phyloP scores from a whole-genome alignment of 1,140 invertebrate genomes.

The Forficula auricularia region DNA sequence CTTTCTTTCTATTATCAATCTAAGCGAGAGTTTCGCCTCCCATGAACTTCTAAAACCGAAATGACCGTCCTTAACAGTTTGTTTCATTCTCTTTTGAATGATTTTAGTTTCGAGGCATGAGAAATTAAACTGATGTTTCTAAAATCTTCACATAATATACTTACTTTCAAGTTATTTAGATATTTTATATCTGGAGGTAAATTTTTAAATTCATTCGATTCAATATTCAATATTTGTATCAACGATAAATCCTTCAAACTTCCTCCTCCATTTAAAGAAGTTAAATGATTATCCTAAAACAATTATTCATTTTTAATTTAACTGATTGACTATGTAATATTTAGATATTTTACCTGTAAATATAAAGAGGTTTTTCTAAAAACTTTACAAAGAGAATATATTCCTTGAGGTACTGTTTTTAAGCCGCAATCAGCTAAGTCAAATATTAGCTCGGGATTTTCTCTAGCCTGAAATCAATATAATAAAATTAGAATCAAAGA shows the following conservation, averaged over 20 bases:
- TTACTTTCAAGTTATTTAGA: slow-evolving; percentile 40
- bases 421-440: slow-evolving; percentile 55
- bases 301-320: no score
- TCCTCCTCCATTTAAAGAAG: slow-evolving; percentile 48
- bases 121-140: no score
- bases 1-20: no score
- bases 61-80: no score
- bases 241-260: slow-evolving; percentile 44
- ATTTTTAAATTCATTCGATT: slow-evolving; percentile 44
- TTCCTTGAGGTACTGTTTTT: slow-evolving; percentile 46
- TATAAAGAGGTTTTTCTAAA: slow-evolving; percentile 49
- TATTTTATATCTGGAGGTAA: slow-evolving; percentile 40
- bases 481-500: no score
- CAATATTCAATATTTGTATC: slow-evolving; percentile 50
- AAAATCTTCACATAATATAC: no score
- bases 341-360: slow-evolving; percentile 14
- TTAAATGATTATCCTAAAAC: slow-evolving; percentile 47
- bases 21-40: no score
- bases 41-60: no score
- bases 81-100: no score
- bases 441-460: slow-evolving; percentile 54
- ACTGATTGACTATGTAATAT: not conserved
- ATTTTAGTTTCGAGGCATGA: no score
- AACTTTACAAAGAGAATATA: slow-evolving; percentile 58
- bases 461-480: slow-evolving; percentile 36